Evolutionary conservation across 2,888 invertebrate genomes (phyloP).

Genomic region (Dermolepida albohirtum): DNA sequence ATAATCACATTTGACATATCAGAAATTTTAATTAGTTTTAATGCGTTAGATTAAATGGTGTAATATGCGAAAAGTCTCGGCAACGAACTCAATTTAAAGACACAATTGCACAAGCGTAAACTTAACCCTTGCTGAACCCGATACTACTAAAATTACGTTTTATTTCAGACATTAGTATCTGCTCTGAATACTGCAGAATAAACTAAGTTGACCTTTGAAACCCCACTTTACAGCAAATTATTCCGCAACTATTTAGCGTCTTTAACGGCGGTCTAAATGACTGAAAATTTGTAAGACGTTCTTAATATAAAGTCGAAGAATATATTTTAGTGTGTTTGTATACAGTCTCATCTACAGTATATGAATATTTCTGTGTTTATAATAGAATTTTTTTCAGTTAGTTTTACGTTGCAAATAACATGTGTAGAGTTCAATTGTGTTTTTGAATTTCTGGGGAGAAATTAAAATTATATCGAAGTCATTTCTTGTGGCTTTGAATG

Average conservation of each 20-base stretch:
- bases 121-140: conserved; percentile 20
- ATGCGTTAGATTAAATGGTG: conserved; percentile 9
- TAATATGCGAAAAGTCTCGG: conserved; percentile 4
- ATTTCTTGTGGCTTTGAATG: no score
- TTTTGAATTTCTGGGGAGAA: no score
- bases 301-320: conserved; percentile 6
- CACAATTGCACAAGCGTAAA: neutral
- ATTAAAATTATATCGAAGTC: no score
- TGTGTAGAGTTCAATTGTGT: no score
- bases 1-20: neutral
- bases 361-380: no score
- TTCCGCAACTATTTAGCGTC: neutral
- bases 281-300: conserved; percentile 41
- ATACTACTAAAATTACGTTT: conserved; percentile 11
- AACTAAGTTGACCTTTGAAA: conserved; percentile 17
- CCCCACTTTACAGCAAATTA: conserved; percentile 3
- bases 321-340: no score
- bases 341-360: no score
- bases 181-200: conserved; percentile 1
- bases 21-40: conserved; percentile 2
- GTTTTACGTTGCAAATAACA: no score
- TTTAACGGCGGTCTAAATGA: conserved; percentile 43
- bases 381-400: no score
- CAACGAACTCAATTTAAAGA: neutral
- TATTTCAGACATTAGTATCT: conserved; percentile 4